Percentiles rank a stretch among this genome's conserved stretches.
Conservation (phyloP, 1,140 invertebrate genomes). For the Metopolophium dirhodum region DNA sequence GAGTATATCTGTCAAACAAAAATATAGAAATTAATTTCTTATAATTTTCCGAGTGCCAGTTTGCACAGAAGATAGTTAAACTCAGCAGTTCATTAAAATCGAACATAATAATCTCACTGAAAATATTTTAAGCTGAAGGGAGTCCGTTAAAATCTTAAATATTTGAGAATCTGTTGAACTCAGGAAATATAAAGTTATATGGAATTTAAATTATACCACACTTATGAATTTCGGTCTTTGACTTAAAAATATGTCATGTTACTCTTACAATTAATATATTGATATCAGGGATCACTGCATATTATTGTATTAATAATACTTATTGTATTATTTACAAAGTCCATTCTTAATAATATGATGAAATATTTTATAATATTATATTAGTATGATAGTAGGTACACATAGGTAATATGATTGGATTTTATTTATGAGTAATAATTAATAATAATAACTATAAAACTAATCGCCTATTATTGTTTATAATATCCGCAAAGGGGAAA, state of each 20-base stretch:
- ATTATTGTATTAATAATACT: background rate
- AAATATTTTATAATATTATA: background rate
- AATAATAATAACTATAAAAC: no score
- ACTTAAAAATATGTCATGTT: background rate
- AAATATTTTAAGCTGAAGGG: background rate
- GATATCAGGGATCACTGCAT: no score
- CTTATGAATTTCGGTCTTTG: background rate
- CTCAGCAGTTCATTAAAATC: background rate
- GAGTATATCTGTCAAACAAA: background rate
- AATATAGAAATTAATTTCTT: background rate
- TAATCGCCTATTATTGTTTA: background rate
- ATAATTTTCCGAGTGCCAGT: background rate
- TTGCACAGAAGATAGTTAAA: background rate
- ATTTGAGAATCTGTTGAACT: background rate
- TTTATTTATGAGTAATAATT: background rate
- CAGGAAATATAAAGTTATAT: background rate
- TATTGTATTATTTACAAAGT: background rate
- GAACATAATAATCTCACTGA: background rate
- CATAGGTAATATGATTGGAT: background rate
- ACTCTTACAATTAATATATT: background rate
- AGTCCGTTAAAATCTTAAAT: background rate
- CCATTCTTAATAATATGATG: background rate
- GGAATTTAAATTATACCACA: background rate
- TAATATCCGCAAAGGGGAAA: no score
- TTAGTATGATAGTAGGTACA: no score